Evolutionary conservation across 2,888 invertebrate species (phyloP).

Genomic region (Limnephilus auricula): DNA sequence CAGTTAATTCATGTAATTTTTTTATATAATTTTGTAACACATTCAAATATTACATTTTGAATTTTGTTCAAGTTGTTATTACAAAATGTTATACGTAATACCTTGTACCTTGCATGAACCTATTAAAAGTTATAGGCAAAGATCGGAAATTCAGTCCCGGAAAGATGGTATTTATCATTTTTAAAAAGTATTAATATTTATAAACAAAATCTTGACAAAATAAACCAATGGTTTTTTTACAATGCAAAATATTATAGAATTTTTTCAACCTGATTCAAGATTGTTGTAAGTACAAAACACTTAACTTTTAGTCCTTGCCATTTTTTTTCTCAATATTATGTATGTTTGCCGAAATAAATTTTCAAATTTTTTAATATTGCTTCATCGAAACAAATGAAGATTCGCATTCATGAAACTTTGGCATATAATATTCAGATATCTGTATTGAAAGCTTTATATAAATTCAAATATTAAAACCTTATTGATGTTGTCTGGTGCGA

Average conservation of each 20-base stretch:
- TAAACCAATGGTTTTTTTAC: background rate
- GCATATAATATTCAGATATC: background rate
- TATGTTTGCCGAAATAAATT: no score
- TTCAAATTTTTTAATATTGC: background rate
- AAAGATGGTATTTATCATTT: background rate
- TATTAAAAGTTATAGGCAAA: background rate
- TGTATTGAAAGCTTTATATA: background rate
- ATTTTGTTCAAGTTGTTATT: background rate
- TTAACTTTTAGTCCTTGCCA: no score
- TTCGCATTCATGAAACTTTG: background rate
- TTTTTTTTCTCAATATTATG: no score
- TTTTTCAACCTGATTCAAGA: background rate
- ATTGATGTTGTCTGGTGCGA: background rate
- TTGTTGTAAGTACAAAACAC: background rate
- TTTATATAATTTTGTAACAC: background rate
- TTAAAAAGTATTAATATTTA: no score
- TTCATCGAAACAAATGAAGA: background rate
- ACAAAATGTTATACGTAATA: background rate
- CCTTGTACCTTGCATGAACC: background rate
- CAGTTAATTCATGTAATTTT: background rate
- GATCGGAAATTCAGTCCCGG: background rate
- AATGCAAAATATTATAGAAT: background rate
- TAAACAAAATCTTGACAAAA: background rate
- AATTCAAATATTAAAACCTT: background rate
- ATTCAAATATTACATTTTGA: background rate